Conservation (phyloP, 30 jellyfish, hydroid and myxozoan genomes). For the Pseudorhiza aurosa region DNA sequence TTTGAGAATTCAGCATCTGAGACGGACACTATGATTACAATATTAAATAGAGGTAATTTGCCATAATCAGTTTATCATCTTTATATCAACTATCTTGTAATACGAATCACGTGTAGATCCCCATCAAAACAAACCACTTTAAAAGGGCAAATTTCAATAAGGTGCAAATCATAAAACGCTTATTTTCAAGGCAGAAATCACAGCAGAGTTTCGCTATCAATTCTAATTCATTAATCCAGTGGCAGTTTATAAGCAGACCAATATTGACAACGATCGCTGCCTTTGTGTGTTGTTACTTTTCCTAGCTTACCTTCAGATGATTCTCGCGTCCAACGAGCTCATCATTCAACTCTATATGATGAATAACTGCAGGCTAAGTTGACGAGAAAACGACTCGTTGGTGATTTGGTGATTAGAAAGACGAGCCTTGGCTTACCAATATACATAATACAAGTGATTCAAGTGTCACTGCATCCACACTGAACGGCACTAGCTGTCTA, state of each 20-base stretch:
- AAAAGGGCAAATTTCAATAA: background rate
- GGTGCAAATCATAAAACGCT: background rate
- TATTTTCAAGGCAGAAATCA: background rate
- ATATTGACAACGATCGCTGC: background rate
- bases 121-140: constrained; percentile 14
- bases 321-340: constrained; percentile 24
- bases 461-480: background rate
- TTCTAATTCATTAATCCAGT: background rate
- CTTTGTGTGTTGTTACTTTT: background rate
- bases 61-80: constrained; percentile 40
- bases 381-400: constrained; percentile 27
- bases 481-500: background rate
- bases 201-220: background rate
- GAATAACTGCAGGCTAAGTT: constrained; percentile 10
- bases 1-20: constrained; percentile 77
- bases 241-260: background rate
- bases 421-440: constrained; percentile 13
- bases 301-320: background rate
- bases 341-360: constrained; percentile 16
- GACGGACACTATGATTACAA: constrained; percentile 71
- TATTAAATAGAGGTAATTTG: constrained; percentile 77
- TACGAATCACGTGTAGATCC: constrained; percentile 14
- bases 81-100: constrained; percentile 10
- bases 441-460: background rate
- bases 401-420: constrained; percentile 13